Evolutionary conservation across 2,888 invertebrate genomes (phyloP).

Genomic region (Bellardia pandia): DNA sequence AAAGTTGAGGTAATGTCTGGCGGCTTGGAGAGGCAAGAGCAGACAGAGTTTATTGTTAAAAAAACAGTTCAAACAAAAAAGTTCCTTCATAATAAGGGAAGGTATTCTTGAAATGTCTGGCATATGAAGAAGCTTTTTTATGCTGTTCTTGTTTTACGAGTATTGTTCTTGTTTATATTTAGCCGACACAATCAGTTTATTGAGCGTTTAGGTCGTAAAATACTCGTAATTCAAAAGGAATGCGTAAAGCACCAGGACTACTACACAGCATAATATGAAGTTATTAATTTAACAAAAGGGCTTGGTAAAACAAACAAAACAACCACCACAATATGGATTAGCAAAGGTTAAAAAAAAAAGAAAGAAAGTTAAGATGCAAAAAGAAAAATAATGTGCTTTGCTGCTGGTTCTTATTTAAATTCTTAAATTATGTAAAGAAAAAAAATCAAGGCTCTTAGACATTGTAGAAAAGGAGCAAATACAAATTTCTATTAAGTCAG

Average conservation of each 20-base stretch:
- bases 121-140: conserved; percentile 60
- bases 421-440: background rate
- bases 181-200: conserved; percentile 62
- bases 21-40: conserved; percentile 48
- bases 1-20: conserved; percentile 60
- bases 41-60: conserved; percentile 45
- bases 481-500: background rate
- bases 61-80: conserved; percentile 39
- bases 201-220: conserved; percentile 48
- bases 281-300: conserved; percentile 50
- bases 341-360: background rate
- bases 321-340: conserved; percentile 23
- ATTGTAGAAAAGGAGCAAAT: background rate
- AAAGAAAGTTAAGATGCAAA: background rate
- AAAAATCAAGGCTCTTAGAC: background rate
- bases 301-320: conserved; percentile 33
- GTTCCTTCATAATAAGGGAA: conserved; percentile 56
- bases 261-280: conserved; percentile 20
- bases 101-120: conserved; percentile 70
- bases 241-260: conserved; percentile 45
- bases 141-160: conserved; percentile 39
- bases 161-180: conserved; percentile 44
- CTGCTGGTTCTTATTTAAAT: background rate
- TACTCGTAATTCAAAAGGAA: conserved; percentile 45
- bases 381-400: background rate